A percentile compares a stretch with the other conserved stretches of the same genome.
Conservation (phyloP, 1,140 invertebrate genomes). For the Trachymyrmex cornetzi region DNA sequence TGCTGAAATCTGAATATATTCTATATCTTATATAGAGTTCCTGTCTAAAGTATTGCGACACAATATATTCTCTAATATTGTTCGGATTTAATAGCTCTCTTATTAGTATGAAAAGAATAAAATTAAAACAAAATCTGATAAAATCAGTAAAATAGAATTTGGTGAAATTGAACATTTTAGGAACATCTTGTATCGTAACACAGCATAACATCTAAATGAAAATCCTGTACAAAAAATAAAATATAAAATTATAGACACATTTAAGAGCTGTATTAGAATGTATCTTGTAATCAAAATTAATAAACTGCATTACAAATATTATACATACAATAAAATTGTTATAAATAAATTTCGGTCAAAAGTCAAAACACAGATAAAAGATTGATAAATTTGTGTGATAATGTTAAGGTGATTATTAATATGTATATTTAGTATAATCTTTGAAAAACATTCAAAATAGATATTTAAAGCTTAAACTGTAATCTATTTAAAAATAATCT, state of each 20-base stretch:
- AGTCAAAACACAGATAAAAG: background rate
- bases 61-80: conserved; percentile 2
- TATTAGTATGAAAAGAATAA: background rate
- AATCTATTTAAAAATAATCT: conserved; percentile 3
- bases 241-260: conserved; percentile 38
- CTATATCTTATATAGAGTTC: background rate
- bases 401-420: conserved; percentile 7
- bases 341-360: background rate
- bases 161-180: conserved; percentile 38
- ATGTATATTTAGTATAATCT: conserved; percentile 5
- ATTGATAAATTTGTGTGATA: conserved; percentile 13
- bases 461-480: conserved; percentile 7
- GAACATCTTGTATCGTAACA: background rate
- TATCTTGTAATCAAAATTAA: conserved; percentile 19
- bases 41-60: background rate
- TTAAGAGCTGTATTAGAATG: background rate
- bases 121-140: background rate
- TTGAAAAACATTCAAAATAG: background rate
- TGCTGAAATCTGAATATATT: conserved; percentile 4
- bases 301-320: conserved; percentile 33
- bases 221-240: conserved; percentile 38
- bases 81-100: background rate
- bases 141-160: background rate
- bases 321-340: conserved; percentile 7
- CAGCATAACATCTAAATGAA: background rate